Evolutionary conservation across 2,113 vertebrate genomes (phyloP), one percentile per base, ranked within the genome.

Genomic region (Oenanthe oenanthe): DNA sequence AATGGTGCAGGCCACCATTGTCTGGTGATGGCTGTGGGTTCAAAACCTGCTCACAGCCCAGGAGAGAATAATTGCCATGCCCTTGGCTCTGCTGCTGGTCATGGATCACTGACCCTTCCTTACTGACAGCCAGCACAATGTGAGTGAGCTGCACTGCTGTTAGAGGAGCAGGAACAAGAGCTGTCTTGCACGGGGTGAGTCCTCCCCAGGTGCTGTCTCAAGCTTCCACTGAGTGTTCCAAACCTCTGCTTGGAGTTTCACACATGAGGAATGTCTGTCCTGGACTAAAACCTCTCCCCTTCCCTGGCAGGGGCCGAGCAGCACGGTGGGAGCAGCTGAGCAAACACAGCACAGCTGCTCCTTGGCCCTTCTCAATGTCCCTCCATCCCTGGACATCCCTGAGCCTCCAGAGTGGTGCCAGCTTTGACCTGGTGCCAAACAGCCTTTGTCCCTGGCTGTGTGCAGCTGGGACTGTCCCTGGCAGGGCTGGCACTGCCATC

Each of bases 201-300:
- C 68, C 72, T 93, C 79, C 53, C 73, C 73, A 93, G 89, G 63
- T 60, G 89, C 68, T 86, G 83, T 89, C 86, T 86, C 76, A 36
- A 71, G 76, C 0, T 5, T 50, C 11, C 38, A 5, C 43, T 36
- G 24, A 72, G 51, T 5, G 32, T 43, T 94, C 36, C 34, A 91
- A 66, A 40, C 67, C 83, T 73, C 75, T 66, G 18, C 82, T 56
- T 80, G 56, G 45, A 83, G 79, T 50, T 5, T 2, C 4, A 42
- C 63, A 63, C 56, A 2, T 51, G 68, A 85, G 40, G 65, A 74
- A 78, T 74, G 76, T 56, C 34, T 8, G 38, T 40, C 42, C 61
- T 8, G 0, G 28, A 13, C 60, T 84, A 6, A 83, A 80, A 47
- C 1, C 7, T 43, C 67, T 66, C 1, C 0, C 22, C 38, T 53